phyloP scores from a whole-genome alignment of 2,797 vertebrate species.

The Rhinogobio ventralis region DNA sequence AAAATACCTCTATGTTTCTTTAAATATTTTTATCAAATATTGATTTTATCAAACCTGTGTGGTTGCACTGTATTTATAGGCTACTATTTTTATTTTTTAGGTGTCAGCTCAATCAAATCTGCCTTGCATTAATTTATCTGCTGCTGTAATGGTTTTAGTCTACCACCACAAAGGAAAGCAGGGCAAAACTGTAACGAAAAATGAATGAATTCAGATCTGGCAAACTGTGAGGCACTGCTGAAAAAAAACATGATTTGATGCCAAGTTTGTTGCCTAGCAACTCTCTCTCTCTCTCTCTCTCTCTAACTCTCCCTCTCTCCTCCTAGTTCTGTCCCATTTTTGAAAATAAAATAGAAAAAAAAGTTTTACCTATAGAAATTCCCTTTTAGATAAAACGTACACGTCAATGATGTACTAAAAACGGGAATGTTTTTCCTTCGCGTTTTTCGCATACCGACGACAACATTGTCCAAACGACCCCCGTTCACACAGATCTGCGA shows the following conservation, averaged over 20 bases:
- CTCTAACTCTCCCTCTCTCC: background rate
- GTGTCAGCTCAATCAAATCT: background rate
- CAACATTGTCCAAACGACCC: background rate
- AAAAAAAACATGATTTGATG: slow-evolving; percentile 53
- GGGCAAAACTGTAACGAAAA: slow-evolving; percentile 33
- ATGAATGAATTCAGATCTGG: slow-evolving; percentile 46
- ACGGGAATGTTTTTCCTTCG: background rate
- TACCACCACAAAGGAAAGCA: slow-evolving; percentile 7
- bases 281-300: slow-evolving; percentile 48
- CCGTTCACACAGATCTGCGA: background rate
- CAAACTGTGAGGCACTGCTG: slow-evolving; percentile 27
- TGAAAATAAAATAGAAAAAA: slow-evolving; percentile 39
- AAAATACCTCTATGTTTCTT: background rate
- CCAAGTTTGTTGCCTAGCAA: slow-evolving; percentile 72
- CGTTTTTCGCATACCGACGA: background rate
- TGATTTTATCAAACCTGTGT: too few species aligned
- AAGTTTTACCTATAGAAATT: slow-evolving; percentile 28
- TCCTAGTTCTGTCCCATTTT: slow-evolving; percentile 52
- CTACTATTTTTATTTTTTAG: slow-evolving; percentile 6
- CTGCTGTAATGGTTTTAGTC: slow-evolving; percentile 21
- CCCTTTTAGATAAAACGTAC: background rate
- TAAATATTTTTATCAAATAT: too few species aligned
- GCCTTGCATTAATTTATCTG: slow-evolving; percentile 13
- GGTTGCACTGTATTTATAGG: background rate
- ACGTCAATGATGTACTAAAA: too few species aligned